phyloP scores from a whole-genome alignment of 2,113 vertebrate species.

The Hucho hucho region DNA sequence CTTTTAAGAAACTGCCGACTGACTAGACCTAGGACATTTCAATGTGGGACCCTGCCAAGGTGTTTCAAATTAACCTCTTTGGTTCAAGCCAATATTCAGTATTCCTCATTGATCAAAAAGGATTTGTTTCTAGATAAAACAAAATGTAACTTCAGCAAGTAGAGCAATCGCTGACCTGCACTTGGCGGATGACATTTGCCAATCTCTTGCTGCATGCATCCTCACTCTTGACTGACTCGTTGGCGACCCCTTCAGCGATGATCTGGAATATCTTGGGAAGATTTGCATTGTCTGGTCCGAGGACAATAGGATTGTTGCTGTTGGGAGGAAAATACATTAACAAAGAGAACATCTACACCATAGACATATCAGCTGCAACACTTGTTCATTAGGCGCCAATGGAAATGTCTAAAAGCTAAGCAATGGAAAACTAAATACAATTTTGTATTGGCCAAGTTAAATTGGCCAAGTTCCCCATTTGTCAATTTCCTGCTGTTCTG shows the following conservation, averaged over 20 bases:
- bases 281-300: constrained; percentile 94
- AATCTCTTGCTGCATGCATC: constrained; percentile 92
- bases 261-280: constrained; percentile 95
- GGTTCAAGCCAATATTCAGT: background rate
- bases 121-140: background rate
- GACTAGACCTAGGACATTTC: background rate
- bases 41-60: background rate
- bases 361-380: background rate
- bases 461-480: too few species aligned
- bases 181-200: constrained; percentile 96
- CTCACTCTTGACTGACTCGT: constrained; percentile 92
- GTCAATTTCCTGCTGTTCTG: too few species aligned
- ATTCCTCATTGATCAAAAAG: background rate
- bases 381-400: background rate
- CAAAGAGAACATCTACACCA: background rate
- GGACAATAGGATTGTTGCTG: constrained; percentile 95
- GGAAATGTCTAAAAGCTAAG: background rate
- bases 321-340: background rate
- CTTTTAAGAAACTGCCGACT: background rate
- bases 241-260: constrained; percentile 92
- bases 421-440: background rate
- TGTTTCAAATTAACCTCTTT: background rate
- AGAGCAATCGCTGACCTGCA: constrained; percentile 77
- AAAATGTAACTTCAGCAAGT: background rate
- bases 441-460: too few species aligned